These are phyloP conservation scores for Helarctos malayanus DNA, from an alignment of 2,797 vertebrate genomes.

Conservation along the genomic window DNA sequence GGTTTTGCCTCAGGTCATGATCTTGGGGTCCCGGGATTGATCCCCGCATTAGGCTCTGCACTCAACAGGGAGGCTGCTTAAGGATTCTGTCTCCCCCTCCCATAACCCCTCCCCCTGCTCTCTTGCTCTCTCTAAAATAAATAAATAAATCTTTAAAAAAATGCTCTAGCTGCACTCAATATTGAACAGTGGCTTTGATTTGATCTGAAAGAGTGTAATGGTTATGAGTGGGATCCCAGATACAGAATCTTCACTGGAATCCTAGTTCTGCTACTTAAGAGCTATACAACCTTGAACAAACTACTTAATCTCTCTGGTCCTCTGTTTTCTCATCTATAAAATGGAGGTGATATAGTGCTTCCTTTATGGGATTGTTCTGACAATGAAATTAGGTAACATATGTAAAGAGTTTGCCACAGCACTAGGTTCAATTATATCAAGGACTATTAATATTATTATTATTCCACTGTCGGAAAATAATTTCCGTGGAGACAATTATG, in stretches of 20 bases:
- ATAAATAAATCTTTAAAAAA: background rate
- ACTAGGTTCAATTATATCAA: background rate
- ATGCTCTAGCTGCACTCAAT: background rate
- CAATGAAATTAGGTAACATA: background rate
- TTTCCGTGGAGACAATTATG: background rate
- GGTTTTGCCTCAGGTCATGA: background rate
- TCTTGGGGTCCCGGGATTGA: background rate
- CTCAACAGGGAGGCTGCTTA: background rate
- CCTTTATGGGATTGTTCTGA: background rate
- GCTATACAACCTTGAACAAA: background rate
- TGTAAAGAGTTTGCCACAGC: background rate
- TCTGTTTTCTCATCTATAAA: constrained; percentile 48
- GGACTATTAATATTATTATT: background rate
- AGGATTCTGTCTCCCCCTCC: background rate
- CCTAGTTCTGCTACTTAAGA: background rate
- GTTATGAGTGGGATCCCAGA: background rate
- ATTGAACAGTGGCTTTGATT: background rate
- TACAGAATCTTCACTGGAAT: constrained; percentile 19
- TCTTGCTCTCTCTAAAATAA: background rate
- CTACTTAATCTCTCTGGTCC: background rate
- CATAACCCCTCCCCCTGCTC: background rate
- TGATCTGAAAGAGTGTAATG: background rate
- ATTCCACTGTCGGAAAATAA: background rate
- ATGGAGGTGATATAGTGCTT: background rate
- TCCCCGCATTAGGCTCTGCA: background rate